These are phyloP conservation scores for Cephus pulcher DNA, from an alignment of 2,888 invertebrate genomes.

Conservation along the genomic window DNA sequence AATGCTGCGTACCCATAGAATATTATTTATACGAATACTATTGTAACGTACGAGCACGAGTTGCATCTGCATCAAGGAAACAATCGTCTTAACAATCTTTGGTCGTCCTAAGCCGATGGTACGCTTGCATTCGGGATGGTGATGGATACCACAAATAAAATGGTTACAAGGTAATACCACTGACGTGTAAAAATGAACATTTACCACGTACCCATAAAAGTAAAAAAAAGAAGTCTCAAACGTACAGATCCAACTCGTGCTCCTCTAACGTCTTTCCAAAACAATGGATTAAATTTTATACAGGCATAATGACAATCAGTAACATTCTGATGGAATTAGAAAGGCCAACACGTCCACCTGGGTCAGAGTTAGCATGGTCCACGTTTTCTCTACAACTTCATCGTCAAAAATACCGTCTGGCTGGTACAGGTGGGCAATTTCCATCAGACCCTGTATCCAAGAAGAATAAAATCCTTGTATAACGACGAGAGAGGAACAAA, in stretches of 20 bases:
- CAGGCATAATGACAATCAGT: background rate
- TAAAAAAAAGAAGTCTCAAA: background rate
- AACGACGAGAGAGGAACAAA: background rate
- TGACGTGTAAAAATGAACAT: background rate
- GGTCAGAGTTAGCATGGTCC: conserved; percentile 4
- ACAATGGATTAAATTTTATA: background rate
- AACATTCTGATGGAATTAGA: background rate
- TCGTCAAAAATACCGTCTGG: conserved; percentile 45
- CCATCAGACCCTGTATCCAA: background rate
- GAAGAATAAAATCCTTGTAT: background rate
- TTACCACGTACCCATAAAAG: background rate
- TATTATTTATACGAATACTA: conserved; percentile 10
- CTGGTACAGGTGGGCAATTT: conserved; percentile 49
- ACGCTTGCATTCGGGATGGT: background rate
- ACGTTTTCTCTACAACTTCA: background rate
- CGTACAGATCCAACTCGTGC: background rate
- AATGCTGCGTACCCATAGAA: background rate
- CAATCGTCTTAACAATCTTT: background rate
- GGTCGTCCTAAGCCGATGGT: background rate
- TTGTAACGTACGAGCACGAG: conserved; percentile 2
- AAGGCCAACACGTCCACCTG: conserved; percentile 7
- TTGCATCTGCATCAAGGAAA: background rate
- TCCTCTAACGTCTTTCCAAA: background rate
- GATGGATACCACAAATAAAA: background rate
- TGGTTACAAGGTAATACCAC: background rate